Conservation (phyloP, 2,797 vertebrate species). For the Spinus pinus region DNA sequence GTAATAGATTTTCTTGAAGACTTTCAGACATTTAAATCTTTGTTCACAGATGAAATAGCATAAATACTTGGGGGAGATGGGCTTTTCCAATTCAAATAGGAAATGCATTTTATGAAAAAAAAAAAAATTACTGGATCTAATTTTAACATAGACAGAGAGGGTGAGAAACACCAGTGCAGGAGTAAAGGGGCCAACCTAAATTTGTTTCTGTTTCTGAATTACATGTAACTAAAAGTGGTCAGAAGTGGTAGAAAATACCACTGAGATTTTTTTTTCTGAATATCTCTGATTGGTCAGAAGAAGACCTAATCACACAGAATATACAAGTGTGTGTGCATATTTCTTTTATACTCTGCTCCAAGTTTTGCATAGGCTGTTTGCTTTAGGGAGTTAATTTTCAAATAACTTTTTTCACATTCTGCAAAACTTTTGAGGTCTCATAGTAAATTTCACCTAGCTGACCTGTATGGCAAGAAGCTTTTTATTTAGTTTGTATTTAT, state of each 20-base stretch:
- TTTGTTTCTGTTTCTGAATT: not conserved
- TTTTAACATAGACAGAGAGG: not conserved
- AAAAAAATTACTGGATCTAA: not conserved
- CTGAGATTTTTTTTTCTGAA: not conserved
- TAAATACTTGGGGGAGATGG: not conserved
- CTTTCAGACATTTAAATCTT: not conserved
- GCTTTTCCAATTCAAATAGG: not conserved
- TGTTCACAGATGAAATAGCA: not conserved
- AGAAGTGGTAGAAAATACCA: not conserved
- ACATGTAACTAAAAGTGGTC: not conserved
- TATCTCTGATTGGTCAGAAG: not conserved
- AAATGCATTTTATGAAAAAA: not conserved
- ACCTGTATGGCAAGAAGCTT: not conserved
- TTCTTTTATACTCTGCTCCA: not conserved
- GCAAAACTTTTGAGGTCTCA: not conserved
- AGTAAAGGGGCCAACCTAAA: not conserved
- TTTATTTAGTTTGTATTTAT: not conserved
- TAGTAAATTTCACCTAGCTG: not conserved
- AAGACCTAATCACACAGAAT: not conserved
- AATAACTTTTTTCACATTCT: not conserved
- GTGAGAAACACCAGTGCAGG: not conserved
- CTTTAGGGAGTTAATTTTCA: not conserved
- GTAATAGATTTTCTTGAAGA: not conserved
- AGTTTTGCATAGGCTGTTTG: not conserved
- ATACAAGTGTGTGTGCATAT: not conserved